phyloP scores from a whole-genome alignment of 2,797 vertebrate species.

The Falco concolor region DNA sequence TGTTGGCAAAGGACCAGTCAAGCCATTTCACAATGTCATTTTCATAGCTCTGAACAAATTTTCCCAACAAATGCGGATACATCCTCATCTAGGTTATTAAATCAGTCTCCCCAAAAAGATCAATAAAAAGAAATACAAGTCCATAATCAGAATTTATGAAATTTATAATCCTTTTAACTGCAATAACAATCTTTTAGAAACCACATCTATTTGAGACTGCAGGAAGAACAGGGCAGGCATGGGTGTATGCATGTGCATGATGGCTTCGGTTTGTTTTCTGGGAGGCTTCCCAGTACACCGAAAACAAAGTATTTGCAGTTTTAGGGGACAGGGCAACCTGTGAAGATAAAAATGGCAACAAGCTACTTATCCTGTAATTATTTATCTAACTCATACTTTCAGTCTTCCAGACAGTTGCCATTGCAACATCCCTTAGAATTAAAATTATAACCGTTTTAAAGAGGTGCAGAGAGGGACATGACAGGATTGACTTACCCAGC shows the following conservation, averaged over 20 bases:
- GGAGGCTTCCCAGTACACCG: not conserved
- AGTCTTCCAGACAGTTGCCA: not conserved
- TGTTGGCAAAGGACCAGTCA: constrained; percentile 46
- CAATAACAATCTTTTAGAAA: constrained; percentile 29
- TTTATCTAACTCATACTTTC: not conserved
- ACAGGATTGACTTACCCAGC: not conserved
- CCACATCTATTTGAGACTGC: not conserved
- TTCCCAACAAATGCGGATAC: constrained; percentile 30
- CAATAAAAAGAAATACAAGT: constrained; percentile 49
- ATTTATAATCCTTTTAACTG: constrained; percentile 40
- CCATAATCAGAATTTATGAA: constrained; percentile 46
- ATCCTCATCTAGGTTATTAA: constrained; percentile 47
- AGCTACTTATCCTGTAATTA: not conserved
- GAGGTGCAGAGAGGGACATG: not conserved
- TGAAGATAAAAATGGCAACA: not conserved
- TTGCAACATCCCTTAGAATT: not conserved
- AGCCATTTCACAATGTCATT: constrained; percentile 46
- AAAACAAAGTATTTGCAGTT: not conserved
- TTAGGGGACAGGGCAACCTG: not conserved
- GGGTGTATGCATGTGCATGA: not conserved
- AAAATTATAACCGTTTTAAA: not conserved
- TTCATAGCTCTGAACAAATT: constrained; percentile 47
- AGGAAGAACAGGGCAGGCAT: not conserved
- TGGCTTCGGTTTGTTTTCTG: not conserved
- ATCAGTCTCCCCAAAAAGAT: constrained; percentile 39